These are phyloP conservation scores for Chaetodon trifasciatus DNA, from an alignment of 2,797 vertebrate genomes.

Conservation along the genomic window DNA sequence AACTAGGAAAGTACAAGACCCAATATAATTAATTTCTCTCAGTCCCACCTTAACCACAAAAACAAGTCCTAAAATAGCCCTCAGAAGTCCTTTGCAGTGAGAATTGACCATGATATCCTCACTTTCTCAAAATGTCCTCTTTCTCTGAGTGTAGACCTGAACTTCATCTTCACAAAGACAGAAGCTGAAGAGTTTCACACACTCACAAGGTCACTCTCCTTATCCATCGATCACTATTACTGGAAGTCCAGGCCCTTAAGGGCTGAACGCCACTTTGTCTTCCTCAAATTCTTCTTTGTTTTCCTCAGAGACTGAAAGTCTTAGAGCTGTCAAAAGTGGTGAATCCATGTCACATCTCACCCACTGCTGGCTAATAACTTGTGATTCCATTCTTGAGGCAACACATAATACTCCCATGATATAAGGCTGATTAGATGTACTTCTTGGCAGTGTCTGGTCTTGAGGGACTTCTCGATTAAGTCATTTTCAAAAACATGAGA, in stretches of 20 bases:
- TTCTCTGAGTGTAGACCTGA: slow-evolving; percentile 9
- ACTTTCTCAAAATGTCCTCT: slow-evolving; percentile 6
- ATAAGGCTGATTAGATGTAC: background rate
- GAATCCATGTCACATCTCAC: slow-evolving; percentile 34
- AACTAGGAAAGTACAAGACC: background rate
- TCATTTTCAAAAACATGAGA: background rate
- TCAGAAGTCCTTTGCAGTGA: slow-evolving; percentile 10
- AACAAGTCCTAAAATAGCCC: slow-evolving; percentile 11
- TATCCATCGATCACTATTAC: slow-evolving; percentile 33
- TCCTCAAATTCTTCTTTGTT: slow-evolving; percentile 15
- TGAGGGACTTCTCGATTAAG: background rate
- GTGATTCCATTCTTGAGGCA: background rate
- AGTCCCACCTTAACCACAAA: background rate
- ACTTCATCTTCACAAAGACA: slow-evolving; percentile 24
- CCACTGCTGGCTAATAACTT: slow-evolving; percentile 20
- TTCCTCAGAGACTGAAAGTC: slow-evolving; percentile 28
- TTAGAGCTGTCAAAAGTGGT: slow-evolving; percentile 34
- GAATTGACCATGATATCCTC: background rate
- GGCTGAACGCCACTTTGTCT: slow-evolving; percentile 19
- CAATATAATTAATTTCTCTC: background rate
- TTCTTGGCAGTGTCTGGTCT: background rate
- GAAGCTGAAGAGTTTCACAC: background rate
- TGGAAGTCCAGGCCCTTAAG: slow-evolving; percentile 20
- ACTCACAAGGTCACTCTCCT: slow-evolving; percentile 23
- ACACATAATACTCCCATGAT: background rate